Conservation (phyloP, 30 jellyfish, hydroid and myxozoan genomes). For the Clytia hemisphaerica region DNA sequence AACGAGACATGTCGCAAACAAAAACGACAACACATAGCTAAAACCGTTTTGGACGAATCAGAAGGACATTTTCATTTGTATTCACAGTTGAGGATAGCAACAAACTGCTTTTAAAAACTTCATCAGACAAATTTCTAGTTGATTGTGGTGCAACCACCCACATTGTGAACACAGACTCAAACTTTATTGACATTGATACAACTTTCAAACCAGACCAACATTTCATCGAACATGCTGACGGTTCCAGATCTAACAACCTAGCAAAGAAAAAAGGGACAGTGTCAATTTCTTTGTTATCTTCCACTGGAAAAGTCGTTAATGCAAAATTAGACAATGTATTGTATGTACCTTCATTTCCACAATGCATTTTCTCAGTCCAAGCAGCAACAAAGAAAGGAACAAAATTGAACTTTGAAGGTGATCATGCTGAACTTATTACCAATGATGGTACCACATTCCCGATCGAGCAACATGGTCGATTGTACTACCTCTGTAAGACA, state of each 20-base stretch:
- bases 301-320: constrained; percentile 6
- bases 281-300: constrained; percentile 5
- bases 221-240: constrained; percentile 57
- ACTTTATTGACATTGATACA: not conserved
- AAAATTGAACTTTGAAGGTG: not conserved
- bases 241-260: constrained; percentile 30
- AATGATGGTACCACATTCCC: constrained; percentile 33
- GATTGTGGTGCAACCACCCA: too few relatives aligned
- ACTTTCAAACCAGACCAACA: constrained; percentile 36
- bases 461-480: constrained; percentile 39
- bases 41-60: too few relatives aligned
- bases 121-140: too few relatives aligned
- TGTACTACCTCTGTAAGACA: constrained; percentile 11
- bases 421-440: constrained; percentile 33
- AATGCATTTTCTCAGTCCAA: constrained; percentile 47
- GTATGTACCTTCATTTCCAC: constrained; percentile 48
- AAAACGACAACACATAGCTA: too few relatives aligned
- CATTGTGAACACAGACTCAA: too few relatives aligned
- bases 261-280: constrained; percentile 42
- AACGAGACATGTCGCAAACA: too few relatives aligned
- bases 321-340: constrained; percentile 37
- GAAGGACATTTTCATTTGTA: constrained; percentile 17
- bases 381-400: constrained; percentile 58
- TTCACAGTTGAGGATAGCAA: too few relatives aligned
- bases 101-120: too few relatives aligned